Conservation (phyloP, 1,140 invertebrate genomes). For the Trichonephila clavata region DNA sequence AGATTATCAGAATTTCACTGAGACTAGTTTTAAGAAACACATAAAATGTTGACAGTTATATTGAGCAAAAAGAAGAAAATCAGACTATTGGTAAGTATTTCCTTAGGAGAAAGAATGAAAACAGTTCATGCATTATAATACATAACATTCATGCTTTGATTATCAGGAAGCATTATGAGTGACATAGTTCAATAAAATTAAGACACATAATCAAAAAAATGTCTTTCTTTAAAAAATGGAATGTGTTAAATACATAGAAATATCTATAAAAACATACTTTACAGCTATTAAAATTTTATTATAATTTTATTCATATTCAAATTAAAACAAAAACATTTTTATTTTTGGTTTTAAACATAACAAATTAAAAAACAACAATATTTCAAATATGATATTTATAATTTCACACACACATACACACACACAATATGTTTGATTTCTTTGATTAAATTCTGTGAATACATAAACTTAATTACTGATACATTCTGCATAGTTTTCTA, state of each 20-base stretch:
- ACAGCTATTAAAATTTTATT: too few relatives aligned
- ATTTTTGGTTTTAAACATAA: too few relatives aligned
- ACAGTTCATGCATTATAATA: background rate
- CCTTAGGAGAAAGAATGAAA: background rate
- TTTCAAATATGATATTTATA: too few relatives aligned
- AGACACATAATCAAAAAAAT: background rate
- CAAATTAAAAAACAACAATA: too few relatives aligned
- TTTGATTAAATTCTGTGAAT: background rate
- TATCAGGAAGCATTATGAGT: background rate
- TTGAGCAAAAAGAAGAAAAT: slow-evolving; percentile 16
- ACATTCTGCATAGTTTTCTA: background rate
- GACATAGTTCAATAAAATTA: background rate
- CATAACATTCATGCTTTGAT: slow-evolving; percentile 24
- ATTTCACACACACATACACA: too few relatives aligned
- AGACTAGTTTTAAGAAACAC: slow-evolving; percentile 55
- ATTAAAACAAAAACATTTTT: too few relatives aligned
- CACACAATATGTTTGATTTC: background rate
- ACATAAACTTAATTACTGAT: background rate
- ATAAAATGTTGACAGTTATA: slow-evolving; percentile 32
- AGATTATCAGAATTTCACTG: background rate
- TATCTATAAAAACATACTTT: too few relatives aligned
- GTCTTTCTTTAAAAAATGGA: background rate
- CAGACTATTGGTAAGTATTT: background rate
- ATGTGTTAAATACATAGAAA: background rate
- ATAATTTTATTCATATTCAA: too few relatives aligned